Evolutionary conservation across 2,888 invertebrate species (phyloP).

Genomic region (Sarcophaga carnaria): DNA sequence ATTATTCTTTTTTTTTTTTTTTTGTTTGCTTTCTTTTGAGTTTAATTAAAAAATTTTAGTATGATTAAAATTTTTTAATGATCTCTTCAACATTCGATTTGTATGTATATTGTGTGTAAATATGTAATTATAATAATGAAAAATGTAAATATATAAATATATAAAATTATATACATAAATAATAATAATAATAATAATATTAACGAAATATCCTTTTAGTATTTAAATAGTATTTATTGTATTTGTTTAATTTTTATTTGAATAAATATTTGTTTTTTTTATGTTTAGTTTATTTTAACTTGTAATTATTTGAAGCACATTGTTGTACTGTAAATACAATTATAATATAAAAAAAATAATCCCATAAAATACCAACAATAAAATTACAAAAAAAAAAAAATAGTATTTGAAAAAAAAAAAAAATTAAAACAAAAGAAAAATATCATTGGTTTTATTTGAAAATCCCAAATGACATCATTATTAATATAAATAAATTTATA

Average conservation of each 20-base stretch:
- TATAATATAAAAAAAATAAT: conserved; percentile 36
- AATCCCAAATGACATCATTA: conserved; percentile 32
- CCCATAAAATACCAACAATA: conserved; percentile 36
- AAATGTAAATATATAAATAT: not conserved
- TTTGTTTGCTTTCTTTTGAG: conserved; percentile 70
- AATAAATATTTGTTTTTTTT: conserved; percentile 20
- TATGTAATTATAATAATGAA: conserved; percentile 28
- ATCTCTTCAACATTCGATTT: conserved; percentile 77
- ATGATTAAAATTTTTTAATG: conserved; percentile 75
- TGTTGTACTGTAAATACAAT: conserved; percentile 49
- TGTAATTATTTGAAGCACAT: conserved; percentile 20
- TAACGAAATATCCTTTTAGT: conserved; percentile 22
- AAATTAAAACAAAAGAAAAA: conserved; percentile 11
- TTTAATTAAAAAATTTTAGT: conserved; percentile 75
- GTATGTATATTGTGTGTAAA: conserved; percentile 70
- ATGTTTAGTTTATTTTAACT: not conserved
- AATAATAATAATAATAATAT: not conserved
- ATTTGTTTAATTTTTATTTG: conserved; percentile 28
- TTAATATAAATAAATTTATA: conserved; percentile 4
- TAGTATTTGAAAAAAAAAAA: conserved; percentile 50
- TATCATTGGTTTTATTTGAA: conserved; percentile 63
- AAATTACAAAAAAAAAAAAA: conserved; percentile 48
- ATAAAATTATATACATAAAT: not conserved
- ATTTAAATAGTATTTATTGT: conserved; percentile 9
- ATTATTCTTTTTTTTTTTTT: conserved; percentile 21